Base-by-base conservation (phyloP, 2,113 vertebrate species). In the Sinocyclocheilus anshuiensis region DNA sequence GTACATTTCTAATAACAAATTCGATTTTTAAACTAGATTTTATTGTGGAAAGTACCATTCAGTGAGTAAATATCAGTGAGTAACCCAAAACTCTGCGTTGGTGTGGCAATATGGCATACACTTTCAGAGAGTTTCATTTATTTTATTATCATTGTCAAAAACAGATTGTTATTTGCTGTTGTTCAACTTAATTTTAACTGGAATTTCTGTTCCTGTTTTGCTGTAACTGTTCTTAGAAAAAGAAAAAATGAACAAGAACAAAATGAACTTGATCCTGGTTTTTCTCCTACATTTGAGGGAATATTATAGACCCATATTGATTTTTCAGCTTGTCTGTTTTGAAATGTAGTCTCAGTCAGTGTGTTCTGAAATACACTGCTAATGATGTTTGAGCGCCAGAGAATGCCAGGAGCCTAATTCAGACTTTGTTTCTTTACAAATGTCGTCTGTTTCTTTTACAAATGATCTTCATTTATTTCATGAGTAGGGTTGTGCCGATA, bases 401-500 rank as follows among this genome's bases (percentile, higher is more conserved):
- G 15, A 50, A 29, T 12, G 24, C n/a, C 8, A 24, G 12, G 13
- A 81, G 59, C 22, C 36, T 63, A n/a, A 81, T 45, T 39, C 55
- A 42, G 33, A 16, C 18, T 16, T 53, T 78, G 48, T n/a, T 59
- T 2, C 36, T 79, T 84, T 77, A 53, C 15, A 71, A 48, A 77
- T 22, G 24, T 22, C 6, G 20, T 59, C 22, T 36, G 9, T 57
- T 57, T 59, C 4, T 50, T 79, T 84, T 77, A 53, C 15, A 71
- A 48, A 77, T 22, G 24, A 18, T 48, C 18, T 42, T 74, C n/a
- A 33, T 79, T 72, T 48, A 36, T 59, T 86, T 86, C 36, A 13
- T 36, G 15, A 33, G 10, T 29, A 33, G 29, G 29, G 29, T 33
- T 33, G 29, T 33, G 29, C 29, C 2, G 29, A 33, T 33, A 33